Percentiles rank a stretch among this genome's conserved stretches.
Evolutionary conservation across 2,113 vertebrate species (phyloP).

Genomic region (Capricornis sumatraensis): DNA sequence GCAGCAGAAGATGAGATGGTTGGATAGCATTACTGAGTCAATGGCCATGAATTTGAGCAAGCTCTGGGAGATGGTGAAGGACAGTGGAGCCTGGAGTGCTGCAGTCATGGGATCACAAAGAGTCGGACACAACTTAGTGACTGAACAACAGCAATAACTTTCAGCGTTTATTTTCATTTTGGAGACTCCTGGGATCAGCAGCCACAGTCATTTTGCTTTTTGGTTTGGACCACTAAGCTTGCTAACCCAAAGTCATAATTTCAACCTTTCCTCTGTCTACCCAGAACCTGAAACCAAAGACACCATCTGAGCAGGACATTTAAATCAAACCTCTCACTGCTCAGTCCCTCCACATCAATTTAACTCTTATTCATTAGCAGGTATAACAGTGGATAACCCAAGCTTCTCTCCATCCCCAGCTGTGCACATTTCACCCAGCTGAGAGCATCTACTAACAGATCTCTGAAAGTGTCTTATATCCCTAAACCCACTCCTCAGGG

Average conservation of each 20-base stretch:
- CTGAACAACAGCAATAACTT: not conserved
- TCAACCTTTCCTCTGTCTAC: not conserved
- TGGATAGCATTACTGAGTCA: not conserved
- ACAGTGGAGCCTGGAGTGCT: not conserved
- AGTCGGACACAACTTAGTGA: not conserved
- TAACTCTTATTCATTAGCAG: not conserved
- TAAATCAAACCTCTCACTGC: not conserved
- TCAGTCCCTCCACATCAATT: not conserved
- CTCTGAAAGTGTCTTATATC: not conserved
- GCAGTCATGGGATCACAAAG: not conserved
- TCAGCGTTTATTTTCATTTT: not conserved
- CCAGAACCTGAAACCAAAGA: not conserved
- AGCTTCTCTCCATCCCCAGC: not conserved
- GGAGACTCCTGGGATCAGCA: not conserved
- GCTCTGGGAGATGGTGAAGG: not conserved
- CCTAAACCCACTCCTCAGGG: not conserved
- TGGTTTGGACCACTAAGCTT: not conserved
- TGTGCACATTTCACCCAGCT: not conserved
- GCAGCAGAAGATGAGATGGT: not conserved
- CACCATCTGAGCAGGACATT: not conserved
- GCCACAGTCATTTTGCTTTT: not conserved
- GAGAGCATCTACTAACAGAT: not conserved
- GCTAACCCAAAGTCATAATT: not conserved
- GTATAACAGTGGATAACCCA: not conserved
- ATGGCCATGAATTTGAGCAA: not conserved